These are phyloP conservation scores for Sylvia borin DNA, from an alignment of 2,797 vertebrate genomes.

Conservation along the genomic window DNA sequence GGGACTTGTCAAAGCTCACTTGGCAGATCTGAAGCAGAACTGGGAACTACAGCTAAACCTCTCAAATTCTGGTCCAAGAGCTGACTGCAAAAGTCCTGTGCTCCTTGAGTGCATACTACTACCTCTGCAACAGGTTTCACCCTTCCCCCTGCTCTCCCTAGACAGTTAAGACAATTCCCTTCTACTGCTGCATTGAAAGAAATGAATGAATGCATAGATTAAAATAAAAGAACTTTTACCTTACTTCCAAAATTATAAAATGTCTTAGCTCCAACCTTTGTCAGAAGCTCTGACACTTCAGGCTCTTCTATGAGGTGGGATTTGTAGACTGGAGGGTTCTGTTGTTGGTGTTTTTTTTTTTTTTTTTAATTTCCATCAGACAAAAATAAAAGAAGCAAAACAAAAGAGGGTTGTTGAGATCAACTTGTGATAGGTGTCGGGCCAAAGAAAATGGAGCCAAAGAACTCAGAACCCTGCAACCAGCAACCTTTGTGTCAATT, in stretches of 20 bases:
- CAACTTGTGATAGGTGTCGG: constrained; percentile 66
- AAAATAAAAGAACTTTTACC: constrained; percentile 31
- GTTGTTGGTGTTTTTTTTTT: not conserved
- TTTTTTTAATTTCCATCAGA: constrained; percentile 15
- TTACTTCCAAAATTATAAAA: constrained; percentile 19
- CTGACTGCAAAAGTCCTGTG: not conserved
- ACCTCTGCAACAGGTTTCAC: not conserved
- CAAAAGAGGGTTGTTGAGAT: constrained; percentile 46
- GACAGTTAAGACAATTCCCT: not conserved
- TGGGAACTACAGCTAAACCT: not conserved
- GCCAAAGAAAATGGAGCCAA: constrained; percentile 74
- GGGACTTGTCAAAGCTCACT: constrained; percentile 21
- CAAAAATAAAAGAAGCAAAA: constrained; percentile 56
- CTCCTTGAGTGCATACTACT: not conserved
- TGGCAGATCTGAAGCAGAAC: not conserved
- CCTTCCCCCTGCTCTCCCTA: not conserved
- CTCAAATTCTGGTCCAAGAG: not conserved
- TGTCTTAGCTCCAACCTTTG: not conserved
- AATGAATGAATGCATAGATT: not conserved
- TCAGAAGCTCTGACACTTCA: constrained; percentile 16
- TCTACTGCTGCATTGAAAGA: not conserved
- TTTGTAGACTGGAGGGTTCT: not conserved
- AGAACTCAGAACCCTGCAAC: constrained; percentile 74
- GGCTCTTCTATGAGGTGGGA: not conserved
- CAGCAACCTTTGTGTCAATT: constrained; percentile 83